phyloP scores from a whole-genome alignment of 2,888 invertebrate genomes.

The Poecilobothrus nobilitatus region DNA sequence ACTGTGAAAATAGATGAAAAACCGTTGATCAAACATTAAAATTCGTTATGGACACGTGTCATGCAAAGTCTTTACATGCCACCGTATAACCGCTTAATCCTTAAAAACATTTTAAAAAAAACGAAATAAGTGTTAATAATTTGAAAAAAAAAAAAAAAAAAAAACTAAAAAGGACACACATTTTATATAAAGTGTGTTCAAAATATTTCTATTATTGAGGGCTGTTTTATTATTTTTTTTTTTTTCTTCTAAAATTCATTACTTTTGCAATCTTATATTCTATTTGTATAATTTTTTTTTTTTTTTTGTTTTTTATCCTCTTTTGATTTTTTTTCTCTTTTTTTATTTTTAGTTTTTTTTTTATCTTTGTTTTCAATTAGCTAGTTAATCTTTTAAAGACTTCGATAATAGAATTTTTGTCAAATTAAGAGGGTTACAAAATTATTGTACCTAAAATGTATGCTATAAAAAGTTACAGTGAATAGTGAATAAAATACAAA shows the following conservation, averaged over 20 bases:
- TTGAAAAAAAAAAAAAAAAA: background rate
- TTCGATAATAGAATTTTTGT: background rate
- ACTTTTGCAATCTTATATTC: too few relatives aligned
- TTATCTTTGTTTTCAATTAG: background rate
- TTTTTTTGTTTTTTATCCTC: too few relatives aligned
- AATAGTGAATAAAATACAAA: too few relatives aligned
- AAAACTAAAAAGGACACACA: background rate
- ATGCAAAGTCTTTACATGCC: background rate
- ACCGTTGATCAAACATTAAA: slow-evolving; percentile 3
- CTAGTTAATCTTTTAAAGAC: background rate
- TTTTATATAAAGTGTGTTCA: background rate
- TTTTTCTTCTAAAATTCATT: too few relatives aligned
- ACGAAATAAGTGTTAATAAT: too few relatives aligned
- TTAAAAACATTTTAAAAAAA: background rate
- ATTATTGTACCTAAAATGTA: too few relatives aligned
- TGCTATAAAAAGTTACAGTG: too few relatives aligned
- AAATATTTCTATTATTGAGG: too few relatives aligned
- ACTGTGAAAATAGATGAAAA: background rate
- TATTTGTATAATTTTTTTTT: too few relatives aligned
- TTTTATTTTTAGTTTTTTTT: too few relatives aligned
- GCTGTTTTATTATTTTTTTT: too few relatives aligned
- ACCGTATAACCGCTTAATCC: slow-evolving; percentile 3
- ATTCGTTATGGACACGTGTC: slow-evolving; percentile 4
- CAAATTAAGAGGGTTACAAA: background rate
- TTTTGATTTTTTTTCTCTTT: too few relatives aligned